Evolutionary conservation across 2,888 invertebrate genomes (phyloP).

Genomic region (Tromatobia lineatoria): DNA sequence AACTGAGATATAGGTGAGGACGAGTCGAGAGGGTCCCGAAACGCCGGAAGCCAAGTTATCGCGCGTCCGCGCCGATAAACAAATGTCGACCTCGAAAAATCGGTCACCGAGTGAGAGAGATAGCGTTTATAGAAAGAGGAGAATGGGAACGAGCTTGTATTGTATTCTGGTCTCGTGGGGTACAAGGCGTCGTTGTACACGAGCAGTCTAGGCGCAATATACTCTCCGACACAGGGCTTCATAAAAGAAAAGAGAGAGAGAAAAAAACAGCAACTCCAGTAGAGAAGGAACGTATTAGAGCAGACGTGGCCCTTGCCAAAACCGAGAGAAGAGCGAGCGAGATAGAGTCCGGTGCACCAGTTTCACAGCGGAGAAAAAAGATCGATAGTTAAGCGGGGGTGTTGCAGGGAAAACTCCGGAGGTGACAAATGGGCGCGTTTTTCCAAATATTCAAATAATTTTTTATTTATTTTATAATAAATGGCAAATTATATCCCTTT

Average conservation of each 20-base stretch:
- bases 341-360: slow-evolving; percentile 65
- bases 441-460: slow-evolving; percentile 3
- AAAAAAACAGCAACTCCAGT: not conserved
- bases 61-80: slow-evolving; percentile 64
- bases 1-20: slow-evolving; percentile 36
- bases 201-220: slow-evolving; percentile 13
- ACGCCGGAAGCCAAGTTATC: slow-evolving; percentile 63
- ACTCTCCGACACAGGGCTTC: not conserved
- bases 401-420: slow-evolving; percentile 48
- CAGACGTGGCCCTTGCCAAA: slow-evolving; percentile 7
- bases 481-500: not conserved
- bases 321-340: slow-evolving; percentile 29
- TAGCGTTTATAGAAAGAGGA: not conserved
- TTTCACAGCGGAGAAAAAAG: slow-evolving; percentile 66
- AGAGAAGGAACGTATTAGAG: slow-evolving; percentile 7
- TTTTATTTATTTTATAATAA: not conserved
- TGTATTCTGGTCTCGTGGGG: slow-evolving; percentile 17
- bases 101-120: slow-evolving; percentile 48
- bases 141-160: slow-evolving; percentile 12
- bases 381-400: slow-evolving; percentile 63
- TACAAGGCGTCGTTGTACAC: not conserved
- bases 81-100: slow-evolving; percentile 63
- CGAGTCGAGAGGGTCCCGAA: slow-evolving; percentile 35
- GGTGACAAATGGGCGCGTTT: slow-evolving; percentile 56
- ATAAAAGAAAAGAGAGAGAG: slow-evolving; percentile 2